A percentile compares a stretch with the other conserved stretches of the same genome.
Conservation (phyloP, 2,797 vertebrate genomes). For the Sebastes iracundus region DNA sequence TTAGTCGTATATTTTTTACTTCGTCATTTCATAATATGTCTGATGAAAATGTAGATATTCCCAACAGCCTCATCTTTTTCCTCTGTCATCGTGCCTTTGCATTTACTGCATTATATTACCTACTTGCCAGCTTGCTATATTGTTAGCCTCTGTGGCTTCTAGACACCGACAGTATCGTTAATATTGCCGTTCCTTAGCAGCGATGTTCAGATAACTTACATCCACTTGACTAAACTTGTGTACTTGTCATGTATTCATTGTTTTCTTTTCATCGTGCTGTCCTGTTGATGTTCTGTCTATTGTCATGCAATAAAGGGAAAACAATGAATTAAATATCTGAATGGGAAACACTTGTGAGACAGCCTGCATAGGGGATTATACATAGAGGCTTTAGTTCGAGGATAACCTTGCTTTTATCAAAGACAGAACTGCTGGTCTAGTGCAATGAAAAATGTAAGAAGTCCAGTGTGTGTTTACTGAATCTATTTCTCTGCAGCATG, state of each 20-base stretch:
- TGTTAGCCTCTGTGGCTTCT: no score
- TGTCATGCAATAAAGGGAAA: background rate
- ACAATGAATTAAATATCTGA: background rate
- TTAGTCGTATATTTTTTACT: no score
- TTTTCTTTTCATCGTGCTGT: background rate
- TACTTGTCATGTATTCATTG: background rate
- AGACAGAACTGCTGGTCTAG: slow-evolving; percentile 2
- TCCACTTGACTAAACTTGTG: background rate
- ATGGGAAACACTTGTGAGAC: background rate
- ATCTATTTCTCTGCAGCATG: slow-evolving; percentile 18
- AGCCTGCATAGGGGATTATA: slow-evolving; percentile 2
- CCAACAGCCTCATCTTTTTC: accelerated
- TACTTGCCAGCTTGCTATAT: no score
- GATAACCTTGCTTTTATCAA: slow-evolving; percentile 5
- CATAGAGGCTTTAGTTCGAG: background rate
- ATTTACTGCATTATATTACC: no score
- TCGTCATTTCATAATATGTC: no score
- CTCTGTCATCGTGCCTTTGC: no score
- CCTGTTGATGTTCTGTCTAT: background rate
- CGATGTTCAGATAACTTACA: no score
- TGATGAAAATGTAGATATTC: no score
- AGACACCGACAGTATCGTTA: no score
- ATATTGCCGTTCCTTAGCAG: no score
- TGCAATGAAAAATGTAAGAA: slow-evolving; percentile 1
- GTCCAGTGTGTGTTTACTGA: slow-evolving; percentile 27